These are phyloP conservation scores for Charina bottae DNA, from an alignment of 2,113 vertebrate species.

Conservation along the genomic window DNA sequence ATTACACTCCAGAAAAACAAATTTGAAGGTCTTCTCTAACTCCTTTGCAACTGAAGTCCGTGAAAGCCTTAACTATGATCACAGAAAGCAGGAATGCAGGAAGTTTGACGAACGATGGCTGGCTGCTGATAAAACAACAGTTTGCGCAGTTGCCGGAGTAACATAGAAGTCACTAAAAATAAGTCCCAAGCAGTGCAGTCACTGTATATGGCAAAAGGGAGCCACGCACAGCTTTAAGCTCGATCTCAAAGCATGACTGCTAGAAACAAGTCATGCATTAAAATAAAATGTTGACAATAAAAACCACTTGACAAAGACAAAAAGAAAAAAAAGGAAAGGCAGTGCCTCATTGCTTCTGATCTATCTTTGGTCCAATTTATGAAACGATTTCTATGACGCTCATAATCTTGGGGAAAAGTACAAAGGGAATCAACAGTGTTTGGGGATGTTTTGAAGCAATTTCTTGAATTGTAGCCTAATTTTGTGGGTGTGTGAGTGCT, in stretches of 20 bases:
- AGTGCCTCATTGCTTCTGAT: background rate
- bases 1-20: background rate
- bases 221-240: slow-evolving; percentile 33
- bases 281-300: slow-evolving; percentile 16
- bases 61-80: slow-evolving; percentile 53
- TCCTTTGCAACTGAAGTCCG: background rate
- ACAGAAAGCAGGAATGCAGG: slow-evolving; percentile 50
- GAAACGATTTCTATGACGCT: background rate
- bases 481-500: background rate
- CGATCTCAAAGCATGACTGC: slow-evolving; percentile 35
- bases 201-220: slow-evolving; percentile 63
- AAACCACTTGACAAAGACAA: background rate
- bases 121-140: slow-evolving; percentile 62
- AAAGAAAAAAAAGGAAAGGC: background rate
- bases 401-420: background rate
- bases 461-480: background rate
- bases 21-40: background rate
- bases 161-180: slow-evolving; percentile 71
- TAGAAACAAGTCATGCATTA: slow-evolving; percentile 11
- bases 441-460: background rate
- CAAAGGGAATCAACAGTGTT: background rate
- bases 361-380: background rate
- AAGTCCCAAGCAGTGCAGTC: slow-evolving; percentile 65
- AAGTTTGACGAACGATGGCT: slow-evolving; percentile 60
- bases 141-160: slow-evolving; percentile 69